phyloP scores from a whole-genome alignment of 2,888 invertebrate species.

The Drosophila macrospina region DNA sequence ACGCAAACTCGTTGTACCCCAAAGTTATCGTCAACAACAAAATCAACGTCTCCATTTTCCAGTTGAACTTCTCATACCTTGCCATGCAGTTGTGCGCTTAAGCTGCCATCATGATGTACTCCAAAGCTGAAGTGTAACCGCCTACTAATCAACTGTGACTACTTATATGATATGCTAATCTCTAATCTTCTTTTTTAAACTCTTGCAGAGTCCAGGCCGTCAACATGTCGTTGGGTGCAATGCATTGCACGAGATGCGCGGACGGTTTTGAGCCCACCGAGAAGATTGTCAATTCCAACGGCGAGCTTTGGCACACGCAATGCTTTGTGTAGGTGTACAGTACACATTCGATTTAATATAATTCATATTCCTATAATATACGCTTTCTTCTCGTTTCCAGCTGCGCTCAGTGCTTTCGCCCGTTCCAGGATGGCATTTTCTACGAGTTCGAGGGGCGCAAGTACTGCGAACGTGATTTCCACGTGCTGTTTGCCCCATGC shows the following conservation, averaged over 20 bases:
- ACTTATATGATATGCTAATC: constrained; percentile 19
- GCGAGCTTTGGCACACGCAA: constrained; percentile 99
- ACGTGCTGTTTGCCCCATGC: constrained; percentile 97
- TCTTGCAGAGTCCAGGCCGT: constrained; percentile 80
- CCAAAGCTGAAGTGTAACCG: constrained; percentile 80
- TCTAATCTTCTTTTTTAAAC: not conserved
- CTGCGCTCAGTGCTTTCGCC: constrained; percentile 99
- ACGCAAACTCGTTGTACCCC: constrained; percentile 22
- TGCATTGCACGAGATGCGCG: constrained; percentile 97
- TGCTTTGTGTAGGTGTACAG: constrained; percentile 96
- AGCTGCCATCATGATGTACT: constrained; percentile 78
- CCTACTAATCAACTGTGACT: constrained; percentile 6
- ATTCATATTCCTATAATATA: not conserved
- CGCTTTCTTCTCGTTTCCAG: constrained; percentile 85
- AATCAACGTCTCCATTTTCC: constrained; percentile 26
- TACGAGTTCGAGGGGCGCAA: constrained; percentile 99
- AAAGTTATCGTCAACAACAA: not conserved
- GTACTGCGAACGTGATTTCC: constrained; percentile 99
- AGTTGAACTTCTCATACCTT: constrained; percentile 50
- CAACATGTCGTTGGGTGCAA: constrained; percentile 94
- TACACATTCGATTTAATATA: not conserved
- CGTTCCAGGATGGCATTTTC: constrained; percentile 98
- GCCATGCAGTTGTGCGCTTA: constrained; percentile 38
- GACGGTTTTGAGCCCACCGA: constrained; percentile 98
- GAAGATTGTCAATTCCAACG: constrained; percentile 99